Evolutionary conservation across 2,888 invertebrate species (phyloP).

Genomic region (Agriopis aurantiaria): DNA sequence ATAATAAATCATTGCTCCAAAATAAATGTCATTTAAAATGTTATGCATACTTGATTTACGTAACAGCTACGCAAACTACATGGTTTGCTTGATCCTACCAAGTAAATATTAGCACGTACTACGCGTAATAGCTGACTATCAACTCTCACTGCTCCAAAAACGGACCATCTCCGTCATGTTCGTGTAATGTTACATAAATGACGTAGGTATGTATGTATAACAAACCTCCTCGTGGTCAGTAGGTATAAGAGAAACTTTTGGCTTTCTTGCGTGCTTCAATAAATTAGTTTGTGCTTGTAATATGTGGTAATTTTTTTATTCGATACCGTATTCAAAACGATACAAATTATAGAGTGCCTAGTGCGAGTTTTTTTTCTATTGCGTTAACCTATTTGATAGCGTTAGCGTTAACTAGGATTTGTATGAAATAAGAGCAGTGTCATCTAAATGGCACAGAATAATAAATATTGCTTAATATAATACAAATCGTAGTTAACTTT

Average conservation of each 20-base stretch:
- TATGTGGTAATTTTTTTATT: not conserved
- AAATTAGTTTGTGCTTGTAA: constrained; percentile 7
- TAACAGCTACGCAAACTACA: constrained; percentile 26
- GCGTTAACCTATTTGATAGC: no score
- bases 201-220: constrained; percentile 8
- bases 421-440: no score
- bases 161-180: constrained; percentile 34
- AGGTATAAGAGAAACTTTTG: constrained; percentile 20
- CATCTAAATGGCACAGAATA: no score
- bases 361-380: no score
- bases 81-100: constrained; percentile 9
- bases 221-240: constrained; percentile 8
- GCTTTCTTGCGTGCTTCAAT: constrained; percentile 3
- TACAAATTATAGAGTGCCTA: no score
- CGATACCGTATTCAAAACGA: not conserved
- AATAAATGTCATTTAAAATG: constrained; percentile 20
- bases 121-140: constrained; percentile 22
- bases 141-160: constrained; percentile 48
- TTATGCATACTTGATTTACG: constrained; percentile 22
- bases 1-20: constrained; percentile 2
- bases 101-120: constrained; percentile 18
- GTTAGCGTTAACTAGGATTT: no score
- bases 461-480: no score
- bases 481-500: no score
- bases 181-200: constrained; percentile 39